Evolutionary conservation across 1,140 invertebrate genomes (phyloP).

Genomic region (Brachionus koreanus): DNA sequence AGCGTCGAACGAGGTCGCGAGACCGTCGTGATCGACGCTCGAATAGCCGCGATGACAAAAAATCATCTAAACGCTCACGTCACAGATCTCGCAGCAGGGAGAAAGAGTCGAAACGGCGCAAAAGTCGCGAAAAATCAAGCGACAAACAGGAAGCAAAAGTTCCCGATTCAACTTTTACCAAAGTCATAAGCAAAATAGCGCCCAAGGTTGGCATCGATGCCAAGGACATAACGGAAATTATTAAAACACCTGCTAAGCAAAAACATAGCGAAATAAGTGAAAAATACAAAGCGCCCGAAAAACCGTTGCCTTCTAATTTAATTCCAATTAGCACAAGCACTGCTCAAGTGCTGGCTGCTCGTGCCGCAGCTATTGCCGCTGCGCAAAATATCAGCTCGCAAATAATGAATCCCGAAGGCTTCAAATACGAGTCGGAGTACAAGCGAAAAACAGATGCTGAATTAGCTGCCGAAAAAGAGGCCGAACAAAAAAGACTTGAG

Average conservation of each 20-base stretch:
- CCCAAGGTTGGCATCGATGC: constrained; percentile 19
- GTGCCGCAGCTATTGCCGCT: constrained; percentile 25
- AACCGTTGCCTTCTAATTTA: not conserved
- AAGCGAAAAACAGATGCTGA: not conserved
- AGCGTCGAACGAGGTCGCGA: not conserved
- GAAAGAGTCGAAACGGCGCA: not conserved
- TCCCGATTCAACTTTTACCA: not conserved
- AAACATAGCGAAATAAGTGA: not conserved
- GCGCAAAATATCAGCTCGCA: constrained; percentile 26
- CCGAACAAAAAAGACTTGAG: constrained; percentile 61
- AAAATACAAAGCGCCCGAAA: not conserved
- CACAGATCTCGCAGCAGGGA: not conserved
- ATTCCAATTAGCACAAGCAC: constrained; percentile 8
- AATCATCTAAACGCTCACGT: not conserved
- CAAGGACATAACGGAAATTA: not conserved
- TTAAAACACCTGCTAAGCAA: not conserved
- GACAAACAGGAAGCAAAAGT: not conserved
- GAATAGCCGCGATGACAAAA: not conserved
- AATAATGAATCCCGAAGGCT: constrained; percentile 11
- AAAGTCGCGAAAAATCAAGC: not conserved
- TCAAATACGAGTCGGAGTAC: not conserved
- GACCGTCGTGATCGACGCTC: not conserved
- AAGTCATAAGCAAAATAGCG: constrained; percentile 5
- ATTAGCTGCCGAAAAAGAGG: constrained; percentile 28
- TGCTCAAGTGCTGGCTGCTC: constrained; percentile 12